phyloP scores from a whole-genome alignment of 2,797 vertebrate genomes.

The Bufotes viridis region DNA sequence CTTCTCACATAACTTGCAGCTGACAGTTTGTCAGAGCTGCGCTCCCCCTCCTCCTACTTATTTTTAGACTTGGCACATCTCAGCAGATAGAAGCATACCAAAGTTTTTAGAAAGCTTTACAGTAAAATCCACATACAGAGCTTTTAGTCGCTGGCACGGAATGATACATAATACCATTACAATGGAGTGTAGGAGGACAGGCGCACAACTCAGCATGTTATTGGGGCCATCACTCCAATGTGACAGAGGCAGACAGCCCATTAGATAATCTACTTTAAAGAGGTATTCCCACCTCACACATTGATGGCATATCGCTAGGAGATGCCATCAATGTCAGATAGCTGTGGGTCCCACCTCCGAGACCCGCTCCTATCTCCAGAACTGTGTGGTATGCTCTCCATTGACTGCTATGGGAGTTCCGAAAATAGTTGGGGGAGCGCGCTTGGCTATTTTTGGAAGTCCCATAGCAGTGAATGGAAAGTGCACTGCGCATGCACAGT shows the following conservation, averaged over 20 bases:
- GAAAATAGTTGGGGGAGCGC: too few species aligned
- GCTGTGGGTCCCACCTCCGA: too few species aligned
- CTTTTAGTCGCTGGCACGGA: constrained; percentile 27
- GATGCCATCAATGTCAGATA: too few species aligned
- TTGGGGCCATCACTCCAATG: neutral
- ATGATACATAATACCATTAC: neutral
- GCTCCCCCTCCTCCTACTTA: neutral
- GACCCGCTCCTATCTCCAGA: too few species aligned
- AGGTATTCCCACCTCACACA: too few species aligned
- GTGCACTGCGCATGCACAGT: too few species aligned
- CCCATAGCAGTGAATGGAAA: too few species aligned
- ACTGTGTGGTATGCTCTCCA: too few species aligned
- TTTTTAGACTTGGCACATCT: constrained; percentile 36
- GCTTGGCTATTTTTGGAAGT: too few species aligned
- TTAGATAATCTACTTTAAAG: too few species aligned
- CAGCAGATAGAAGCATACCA: constrained; percentile 37
- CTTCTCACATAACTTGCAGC: constrained; percentile 12
- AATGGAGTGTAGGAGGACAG: neutral
- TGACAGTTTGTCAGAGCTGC: constrained; percentile 4
- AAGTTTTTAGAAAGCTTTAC: constrained; percentile 19
- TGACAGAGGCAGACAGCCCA: neutral
- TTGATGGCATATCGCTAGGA: too few species aligned
- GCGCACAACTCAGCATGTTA: neutral
- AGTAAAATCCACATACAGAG: neutral
- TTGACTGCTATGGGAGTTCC: too few species aligned